Evolutionary conservation across 2,888 invertebrate genomes (phyloP), one percentile per base, ranked within the genome.

Genomic region (Erebia aethiops): DNA sequence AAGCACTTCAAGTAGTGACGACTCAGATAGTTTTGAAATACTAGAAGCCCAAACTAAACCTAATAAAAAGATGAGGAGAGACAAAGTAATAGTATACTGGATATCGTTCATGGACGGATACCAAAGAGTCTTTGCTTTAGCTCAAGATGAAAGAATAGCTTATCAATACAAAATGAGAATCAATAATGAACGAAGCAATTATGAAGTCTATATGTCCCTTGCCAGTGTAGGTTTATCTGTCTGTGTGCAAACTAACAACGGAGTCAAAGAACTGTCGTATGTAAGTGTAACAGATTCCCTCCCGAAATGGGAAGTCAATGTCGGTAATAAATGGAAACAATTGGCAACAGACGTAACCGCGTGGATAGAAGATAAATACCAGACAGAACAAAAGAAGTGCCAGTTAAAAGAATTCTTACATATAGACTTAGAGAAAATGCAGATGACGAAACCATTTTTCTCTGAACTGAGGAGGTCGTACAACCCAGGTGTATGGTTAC

Each of bases 381-480:
- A 94, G 78, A 94, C 94, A 41, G 95, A 96, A 14, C 94, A 95
- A 76, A 95, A 95, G 79, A 95, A 95, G 80, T 96, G 96, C 65
- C 96, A 96, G 77, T 86, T 97, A 60, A 96, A 97, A 82, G 97
- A 97, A 82, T 96, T 96, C 83, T 95, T 97, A 10, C 90, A 97
- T 93, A 96, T 97, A 69, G 97, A 97, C 83, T 94, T 98, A 77
- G 95, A 95, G 65, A 97, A 96, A 84, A 97, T 98, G 97, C 96
- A 96, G 78, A 97, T 98, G 96, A 95, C 96, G 0, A 97, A 97
- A 84, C 97, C 98, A 0, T 97, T 97, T 87, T 97, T 96, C 81
- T 97, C 97, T 0, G 96, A 96, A 80, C 84, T 98, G 35, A 88
- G 96, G 57, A 92, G 98, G 56, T 95, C 95, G 0, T 97, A 96